phyloP scores from a whole-genome alignment of 2,888 invertebrate species.

The Pilophorus perplexus region DNA sequence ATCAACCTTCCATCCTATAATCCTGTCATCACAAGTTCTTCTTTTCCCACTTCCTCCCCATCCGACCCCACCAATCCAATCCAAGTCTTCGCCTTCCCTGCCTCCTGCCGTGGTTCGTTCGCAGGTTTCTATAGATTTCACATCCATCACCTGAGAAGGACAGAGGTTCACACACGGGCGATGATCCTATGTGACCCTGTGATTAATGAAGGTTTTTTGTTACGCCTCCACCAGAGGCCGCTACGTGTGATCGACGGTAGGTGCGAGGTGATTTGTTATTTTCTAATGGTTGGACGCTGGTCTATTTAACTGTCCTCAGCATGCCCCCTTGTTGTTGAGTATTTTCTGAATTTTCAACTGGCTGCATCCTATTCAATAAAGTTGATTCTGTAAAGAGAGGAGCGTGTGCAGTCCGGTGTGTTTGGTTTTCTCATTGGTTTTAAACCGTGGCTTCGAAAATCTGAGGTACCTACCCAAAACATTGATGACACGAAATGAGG shows the following conservation, averaged over 20 bases:
- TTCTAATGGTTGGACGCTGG: constrained; percentile 16
- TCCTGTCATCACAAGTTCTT: constrained; percentile 1
- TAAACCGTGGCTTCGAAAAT: too few relatives aligned
- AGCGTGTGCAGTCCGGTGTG: too few relatives aligned
- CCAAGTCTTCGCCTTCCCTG: background rate
- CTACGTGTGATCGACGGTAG: constrained; percentile 26
- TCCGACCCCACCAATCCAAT: background rate
- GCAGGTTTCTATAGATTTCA: constrained; percentile 32
- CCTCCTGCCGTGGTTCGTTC: background rate
- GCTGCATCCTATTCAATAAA: too few relatives aligned
- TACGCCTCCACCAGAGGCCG: constrained; percentile 1
- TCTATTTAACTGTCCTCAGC: constrained; percentile 31
- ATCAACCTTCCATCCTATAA: background rate
- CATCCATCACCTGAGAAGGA: constrained; percentile 37
- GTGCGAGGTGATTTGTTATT: constrained; percentile 34
- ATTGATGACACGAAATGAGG: too few relatives aligned
- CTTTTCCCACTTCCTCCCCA: background rate
- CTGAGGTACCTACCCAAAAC: too few relatives aligned
- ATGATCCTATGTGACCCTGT: constrained; percentile 33
- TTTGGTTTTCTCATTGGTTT: too few relatives aligned
- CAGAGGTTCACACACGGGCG: constrained; percentile 27
- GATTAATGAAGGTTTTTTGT: constrained; percentile 36
- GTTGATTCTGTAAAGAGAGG: too few relatives aligned
- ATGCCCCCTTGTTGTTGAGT: constrained; percentile 2
- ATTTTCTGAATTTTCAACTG: too few relatives aligned